A percentile compares a stretch with the other conserved stretches of the same genome.
These are phyloP conservation scores for Alsophila aescularia DNA, from an alignment of 2,888 invertebrate genomes.

Conservation along the genomic window DNA sequence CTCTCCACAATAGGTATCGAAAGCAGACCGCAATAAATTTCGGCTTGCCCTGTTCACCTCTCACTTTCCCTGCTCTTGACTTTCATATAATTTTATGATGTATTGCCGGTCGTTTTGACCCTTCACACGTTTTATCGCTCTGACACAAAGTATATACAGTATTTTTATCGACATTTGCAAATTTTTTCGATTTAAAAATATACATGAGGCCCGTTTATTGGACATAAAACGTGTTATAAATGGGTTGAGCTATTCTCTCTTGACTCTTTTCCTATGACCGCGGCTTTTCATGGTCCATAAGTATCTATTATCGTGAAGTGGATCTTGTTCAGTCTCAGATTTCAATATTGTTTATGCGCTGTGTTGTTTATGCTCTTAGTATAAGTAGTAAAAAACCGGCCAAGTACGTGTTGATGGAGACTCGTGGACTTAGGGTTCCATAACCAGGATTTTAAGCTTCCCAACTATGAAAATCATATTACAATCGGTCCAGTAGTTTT, in stretches of 20 bases:
- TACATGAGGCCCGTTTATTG: constrained; percentile 60
- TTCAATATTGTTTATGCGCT: constrained; percentile 6
- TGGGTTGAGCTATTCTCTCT: constrained; percentile 19
- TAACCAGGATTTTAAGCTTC: no score
- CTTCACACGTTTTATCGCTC: constrained; percentile 79
- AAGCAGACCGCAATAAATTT: constrained; percentile 81
- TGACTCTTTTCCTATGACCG: constrained; percentile 15
- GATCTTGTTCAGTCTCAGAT: not conserved
- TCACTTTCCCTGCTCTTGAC: constrained; percentile 80
- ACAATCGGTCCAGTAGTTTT: no score
- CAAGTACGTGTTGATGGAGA: no score
- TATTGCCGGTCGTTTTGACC: constrained; percentile 79
- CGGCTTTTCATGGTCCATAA: constrained; percentile 20
- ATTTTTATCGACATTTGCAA: constrained; percentile 53
- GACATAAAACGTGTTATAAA: constrained; percentile 53
- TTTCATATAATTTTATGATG: constrained; percentile 84
- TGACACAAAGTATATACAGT: constrained; percentile 52
- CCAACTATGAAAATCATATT: no score
- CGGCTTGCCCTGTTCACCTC: constrained; percentile 70
- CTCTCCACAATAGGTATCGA: constrained; percentile 79
- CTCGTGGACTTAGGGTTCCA: no score
- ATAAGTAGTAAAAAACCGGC: no score
- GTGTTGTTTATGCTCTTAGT: no score
- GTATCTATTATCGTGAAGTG: constrained; percentile 12
- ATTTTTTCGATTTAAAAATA: constrained; percentile 61